Evolutionary conservation across 2,888 invertebrate species (phyloP), one percentile per base, ranked within the genome.

Genomic region (Aporophyla nigra): DNA sequence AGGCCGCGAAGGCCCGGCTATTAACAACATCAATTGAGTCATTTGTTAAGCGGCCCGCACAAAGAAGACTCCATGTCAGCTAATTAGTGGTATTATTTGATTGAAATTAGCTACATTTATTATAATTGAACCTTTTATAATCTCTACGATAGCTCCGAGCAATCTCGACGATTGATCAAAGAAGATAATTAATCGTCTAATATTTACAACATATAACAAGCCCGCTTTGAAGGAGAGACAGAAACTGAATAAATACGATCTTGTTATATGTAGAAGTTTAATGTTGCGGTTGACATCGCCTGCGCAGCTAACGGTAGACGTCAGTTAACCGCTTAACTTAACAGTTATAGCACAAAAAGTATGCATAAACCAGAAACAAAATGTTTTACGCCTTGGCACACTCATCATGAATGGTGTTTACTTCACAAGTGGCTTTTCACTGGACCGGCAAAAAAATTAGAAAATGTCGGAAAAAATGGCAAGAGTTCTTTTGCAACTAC

Each of bases 41-140:
- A 95, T 96, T 95, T 94, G 93, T 96, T 93, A 94, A 88, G 92
- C 94, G 94, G 94, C 84, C 89, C 87, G 91, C 92, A 96, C 95
- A 96, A 96, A 96, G 96, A 92, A 91, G 89, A 85, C 79, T 91
- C 93, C 90, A 94, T 94, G 95, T 94, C 95, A 93, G 94, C 93
- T 96, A 96, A 96, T 96, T 96, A 96, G 95, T 90, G 90, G 92
- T 93, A 95, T 95, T 96, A 95, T 96, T 95, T 96, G 95, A 96
- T 96, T 95, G 95, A 95, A 96, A 96, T 95, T 95, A 94, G 91
- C 92, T 92, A 94, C 94, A 94, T 95, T 95, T 93, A 93, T 95
- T 94, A 94, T 95, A 95, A 96, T 95, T 93, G 93, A 92, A 93
- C 93, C 93, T 95, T 94, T 95, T 94, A 93, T 93, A 92, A 92